phyloP scores from a whole-genome alignment of 92 coral and sea anemone genomes.

The Phenganax stokvisi region DNA sequence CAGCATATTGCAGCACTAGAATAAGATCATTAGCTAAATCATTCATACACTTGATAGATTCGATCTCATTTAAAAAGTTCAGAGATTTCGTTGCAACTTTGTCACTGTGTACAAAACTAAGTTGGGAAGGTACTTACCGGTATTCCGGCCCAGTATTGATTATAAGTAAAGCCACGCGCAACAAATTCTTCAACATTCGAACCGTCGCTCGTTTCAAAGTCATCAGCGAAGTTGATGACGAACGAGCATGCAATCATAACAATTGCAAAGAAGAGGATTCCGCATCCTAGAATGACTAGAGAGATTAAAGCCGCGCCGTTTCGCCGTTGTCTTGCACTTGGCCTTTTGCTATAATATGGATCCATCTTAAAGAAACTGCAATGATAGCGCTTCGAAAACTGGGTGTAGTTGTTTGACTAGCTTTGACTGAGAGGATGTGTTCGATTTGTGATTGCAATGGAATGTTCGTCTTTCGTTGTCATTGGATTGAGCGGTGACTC shows the following conservation, averaged over 20 bases:
- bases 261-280: constrained; percentile 25
- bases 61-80: no score
- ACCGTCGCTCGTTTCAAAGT: background rate
- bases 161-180: constrained; percentile 14
- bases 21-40: no score
- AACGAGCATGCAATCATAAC: constrained; percentile 25
- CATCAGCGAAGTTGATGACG: constrained; percentile 29
- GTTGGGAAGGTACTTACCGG: constrained; percentile 22
- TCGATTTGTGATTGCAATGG: background rate
- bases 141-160: constrained; percentile 37
- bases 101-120: no score
- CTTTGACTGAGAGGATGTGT: background rate
- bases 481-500: constrained; percentile 28
- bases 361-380: constrained; percentile 7
- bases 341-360: constrained; percentile 9
- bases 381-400: constrained; percentile 1
- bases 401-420: background rate
- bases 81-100: no score
- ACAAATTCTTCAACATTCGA: background rate
- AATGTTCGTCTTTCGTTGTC: background rate
- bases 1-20: no score
- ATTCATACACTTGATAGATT: no score
- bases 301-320: constrained; percentile 11
- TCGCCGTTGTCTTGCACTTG: background rate
- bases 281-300: constrained; percentile 26